phyloP scores from a whole-genome alignment of 1,140 invertebrate species.

The Cotesia glomerata region DNA sequence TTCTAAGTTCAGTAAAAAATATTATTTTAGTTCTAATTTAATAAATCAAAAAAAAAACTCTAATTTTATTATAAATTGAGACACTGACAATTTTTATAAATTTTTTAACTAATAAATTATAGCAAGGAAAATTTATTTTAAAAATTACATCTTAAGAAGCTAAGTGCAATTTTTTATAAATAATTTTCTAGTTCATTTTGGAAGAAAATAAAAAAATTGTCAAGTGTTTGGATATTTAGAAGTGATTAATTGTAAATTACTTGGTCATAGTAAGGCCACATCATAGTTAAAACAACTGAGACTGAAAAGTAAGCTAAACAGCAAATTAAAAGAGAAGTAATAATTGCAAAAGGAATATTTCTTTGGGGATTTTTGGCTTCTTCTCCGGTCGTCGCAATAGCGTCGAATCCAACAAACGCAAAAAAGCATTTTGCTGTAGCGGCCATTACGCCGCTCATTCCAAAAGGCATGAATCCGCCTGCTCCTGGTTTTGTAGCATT shows the following conservation, averaged over 20 bases:
- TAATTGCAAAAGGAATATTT: constrained; percentile 87
- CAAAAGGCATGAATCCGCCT: constrained; percentile 86
- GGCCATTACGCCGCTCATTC: constrained; percentile 77
- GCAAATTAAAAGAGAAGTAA: constrained; percentile 79
- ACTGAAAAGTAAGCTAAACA: constrained; percentile 86
- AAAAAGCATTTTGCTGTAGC: constrained; percentile 92
- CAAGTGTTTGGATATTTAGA: no score
- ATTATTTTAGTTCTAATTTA: neutral
- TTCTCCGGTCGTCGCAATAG: constrained; percentile 83
- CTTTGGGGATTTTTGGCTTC: constrained; percentile 88
- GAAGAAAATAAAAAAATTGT: no score
- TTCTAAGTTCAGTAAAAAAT: constrained; percentile 64
- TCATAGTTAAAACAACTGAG: constrained; percentile 86
- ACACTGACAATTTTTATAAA: no score
- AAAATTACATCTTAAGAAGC: no score
- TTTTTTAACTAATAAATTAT: no score
- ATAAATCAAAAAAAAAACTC: no score
- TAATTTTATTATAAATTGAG: neutral
- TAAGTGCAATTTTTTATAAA: no score
- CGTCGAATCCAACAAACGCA: constrained; percentile 90
- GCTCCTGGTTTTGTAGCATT: constrained; percentile 64
- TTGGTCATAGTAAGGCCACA: constrained; percentile 88
- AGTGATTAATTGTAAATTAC: constrained; percentile 64
- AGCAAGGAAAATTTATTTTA: no score
- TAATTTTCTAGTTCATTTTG: no score